A percentile compares a stretch with the other conserved stretches of the same genome.
phyloP scores from a whole-genome alignment of 2,113 vertebrate genomes.

The Chascanopsetta lugubris region DNA sequence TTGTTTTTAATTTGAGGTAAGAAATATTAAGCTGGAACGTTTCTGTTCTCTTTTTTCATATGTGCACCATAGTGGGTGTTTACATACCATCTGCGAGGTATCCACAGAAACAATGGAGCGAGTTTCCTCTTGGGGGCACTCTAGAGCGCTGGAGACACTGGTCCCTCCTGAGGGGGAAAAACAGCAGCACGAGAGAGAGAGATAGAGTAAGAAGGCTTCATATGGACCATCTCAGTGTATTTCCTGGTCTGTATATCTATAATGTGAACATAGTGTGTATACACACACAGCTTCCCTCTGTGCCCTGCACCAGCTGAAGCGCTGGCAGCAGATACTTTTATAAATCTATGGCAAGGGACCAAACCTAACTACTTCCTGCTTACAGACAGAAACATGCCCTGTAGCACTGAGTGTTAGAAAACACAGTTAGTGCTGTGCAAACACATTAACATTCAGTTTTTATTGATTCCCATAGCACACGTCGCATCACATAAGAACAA shows the following conservation, averaged over 20 bases:
- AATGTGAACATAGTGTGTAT: neutral
- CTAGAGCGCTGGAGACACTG: slow-evolving; percentile 93
- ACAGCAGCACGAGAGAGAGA: neutral
- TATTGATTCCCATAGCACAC: no score
- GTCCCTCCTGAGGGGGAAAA: slow-evolving; percentile 88
- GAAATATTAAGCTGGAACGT: no score
- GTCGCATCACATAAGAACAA: no score
- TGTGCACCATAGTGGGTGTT: slow-evolving; percentile 2
- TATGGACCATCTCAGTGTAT: neutral
- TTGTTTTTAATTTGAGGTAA: no score
- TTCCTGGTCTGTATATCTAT: neutral
- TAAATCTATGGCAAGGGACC: neutral
- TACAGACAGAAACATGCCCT: neutral
- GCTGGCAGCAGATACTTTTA: neutral
- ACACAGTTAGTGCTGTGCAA: no score
- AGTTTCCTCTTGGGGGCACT: slow-evolving; percentile 93
- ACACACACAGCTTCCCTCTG: neutral
- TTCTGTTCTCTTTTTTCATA: no score
- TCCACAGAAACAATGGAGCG: slow-evolving; percentile 95
- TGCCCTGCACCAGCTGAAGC: neutral
- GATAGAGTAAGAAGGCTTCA: neutral
- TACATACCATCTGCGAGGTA: slow-evolving; percentile 96
- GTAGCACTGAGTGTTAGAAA: neutral
- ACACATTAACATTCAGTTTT: no score
- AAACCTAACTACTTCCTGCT: neutral